Conservation (phyloP, 1,140 invertebrate genomes). For the Drosophila micromelanica region DNA sequence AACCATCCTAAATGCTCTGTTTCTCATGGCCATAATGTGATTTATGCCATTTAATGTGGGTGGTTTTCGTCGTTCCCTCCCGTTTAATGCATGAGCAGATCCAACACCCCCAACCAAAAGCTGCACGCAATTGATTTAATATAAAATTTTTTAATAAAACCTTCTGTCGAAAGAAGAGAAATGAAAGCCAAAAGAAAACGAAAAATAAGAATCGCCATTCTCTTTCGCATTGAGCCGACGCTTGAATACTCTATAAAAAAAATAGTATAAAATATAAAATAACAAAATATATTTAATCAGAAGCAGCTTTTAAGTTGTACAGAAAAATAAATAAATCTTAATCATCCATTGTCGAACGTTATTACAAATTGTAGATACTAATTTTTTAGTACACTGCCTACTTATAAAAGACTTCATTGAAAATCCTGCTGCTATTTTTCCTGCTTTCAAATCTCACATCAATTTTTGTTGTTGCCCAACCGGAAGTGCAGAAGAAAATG, state of each 20-base stretch:
- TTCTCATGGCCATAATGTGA: slow-evolving; percentile 32
- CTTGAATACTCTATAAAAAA: slow-evolving; percentile 9
- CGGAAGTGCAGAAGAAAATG: slow-evolving; percentile 54
- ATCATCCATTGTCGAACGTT: background rate
- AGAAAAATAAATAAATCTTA: no score
- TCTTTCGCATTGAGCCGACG: background rate
- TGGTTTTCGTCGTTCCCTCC: slow-evolving; percentile 2
- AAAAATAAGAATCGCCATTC: slow-evolving; percentile 1
- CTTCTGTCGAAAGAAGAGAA: slow-evolving; percentile 52
- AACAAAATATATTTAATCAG: no score
- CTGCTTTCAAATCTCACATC: slow-evolving; percentile 16
- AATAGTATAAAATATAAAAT: no score
- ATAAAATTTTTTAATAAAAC: slow-evolving; percentile 82
- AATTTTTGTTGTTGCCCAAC: slow-evolving; percentile 24
- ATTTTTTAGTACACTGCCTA: slow-evolving; percentile 16
- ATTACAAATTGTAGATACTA: background rate
- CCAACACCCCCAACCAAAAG: slow-evolving; percentile 66
- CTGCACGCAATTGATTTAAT: slow-evolving; percentile 81
- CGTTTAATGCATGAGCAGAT: slow-evolving; percentile 69
- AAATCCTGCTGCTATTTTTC: slow-evolving; percentile 26
- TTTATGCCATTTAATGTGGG: slow-evolving; percentile 38
- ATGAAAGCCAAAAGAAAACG: slow-evolving; percentile 44
- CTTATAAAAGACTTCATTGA: slow-evolving; percentile 43
- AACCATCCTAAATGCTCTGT: slow-evolving; percentile 12
- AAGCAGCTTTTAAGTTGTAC: no score